These are phyloP conservation scores for Gorsachius goisagi DNA, from an alignment of 2,113 vertebrate species.

Conservation along the genomic window DNA sequence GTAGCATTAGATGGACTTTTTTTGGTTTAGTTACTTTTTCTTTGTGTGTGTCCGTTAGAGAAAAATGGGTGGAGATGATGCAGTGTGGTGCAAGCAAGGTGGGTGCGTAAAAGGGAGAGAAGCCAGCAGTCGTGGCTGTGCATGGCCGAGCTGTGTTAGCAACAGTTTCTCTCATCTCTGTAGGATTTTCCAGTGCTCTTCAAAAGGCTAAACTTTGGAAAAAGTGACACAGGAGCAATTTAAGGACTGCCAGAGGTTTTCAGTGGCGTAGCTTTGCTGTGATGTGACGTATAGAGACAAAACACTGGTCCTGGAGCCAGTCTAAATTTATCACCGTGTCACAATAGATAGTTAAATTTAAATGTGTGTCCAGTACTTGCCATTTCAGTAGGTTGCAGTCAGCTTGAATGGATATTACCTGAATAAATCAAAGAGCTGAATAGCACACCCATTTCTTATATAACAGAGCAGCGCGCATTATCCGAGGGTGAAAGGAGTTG, in stretches of 20 bases:
- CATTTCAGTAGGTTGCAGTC: constrained; percentile 48
- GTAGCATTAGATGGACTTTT: not conserved
- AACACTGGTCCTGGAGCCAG: not conserved
- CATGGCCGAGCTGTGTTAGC: not conserved
- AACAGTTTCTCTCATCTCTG: not conserved
- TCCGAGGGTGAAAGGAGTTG: not conserved
- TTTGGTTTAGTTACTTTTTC: not conserved
- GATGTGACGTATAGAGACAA: not conserved
- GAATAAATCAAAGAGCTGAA: constrained; percentile 29
- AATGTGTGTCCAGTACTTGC: constrained; percentile 35
- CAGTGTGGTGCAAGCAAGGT: not conserved
- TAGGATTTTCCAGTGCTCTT: not conserved
- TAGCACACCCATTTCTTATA: not conserved
- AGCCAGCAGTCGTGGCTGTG: not conserved
- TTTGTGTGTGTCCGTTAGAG: not conserved
- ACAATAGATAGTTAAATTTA: constrained; percentile 38
- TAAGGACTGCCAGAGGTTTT: not conserved
- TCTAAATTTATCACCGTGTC: constrained; percentile 1
- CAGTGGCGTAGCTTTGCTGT: not conserved
- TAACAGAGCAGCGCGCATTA: not conserved
- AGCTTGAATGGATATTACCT: constrained; percentile 27
- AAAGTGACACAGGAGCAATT: not conserved
- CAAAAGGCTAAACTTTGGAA: not conserved
- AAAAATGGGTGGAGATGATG: not conserved
- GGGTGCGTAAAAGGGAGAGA: not conserved